These are phyloP conservation scores for Acronicta alni DNA, from an alignment of 2,888 invertebrate genomes.

Conservation along the genomic window DNA sequence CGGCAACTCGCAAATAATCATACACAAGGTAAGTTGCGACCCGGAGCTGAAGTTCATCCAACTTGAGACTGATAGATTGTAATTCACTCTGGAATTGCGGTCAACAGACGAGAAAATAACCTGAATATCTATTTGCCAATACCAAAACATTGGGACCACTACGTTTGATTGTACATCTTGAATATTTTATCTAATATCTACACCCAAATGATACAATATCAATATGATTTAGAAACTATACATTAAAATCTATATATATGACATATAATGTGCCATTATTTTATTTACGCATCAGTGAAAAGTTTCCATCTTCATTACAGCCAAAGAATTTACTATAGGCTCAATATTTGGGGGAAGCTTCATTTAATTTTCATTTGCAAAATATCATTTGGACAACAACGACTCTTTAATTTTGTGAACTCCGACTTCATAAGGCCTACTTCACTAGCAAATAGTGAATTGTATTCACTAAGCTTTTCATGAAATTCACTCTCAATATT, in stretches of 20 bases:
- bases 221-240: too few relatives aligned
- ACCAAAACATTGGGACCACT: slow-evolving; percentile 25
- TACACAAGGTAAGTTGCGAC: slow-evolving; percentile 78
- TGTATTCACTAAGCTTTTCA: not conserved
- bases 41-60: slow-evolving; percentile 68
- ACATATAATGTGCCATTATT: too few relatives aligned
- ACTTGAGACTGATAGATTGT: slow-evolving; percentile 73
- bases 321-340: slow-evolving; percentile 23
- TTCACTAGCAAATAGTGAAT: not conserved
- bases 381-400: slow-evolving; percentile 7
- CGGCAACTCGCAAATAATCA: slow-evolving; percentile 83
- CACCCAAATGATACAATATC: too few relatives aligned
- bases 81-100: slow-evolving; percentile 75
- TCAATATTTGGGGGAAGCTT: slow-evolving; percentile 25
- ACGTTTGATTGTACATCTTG: slow-evolving; percentile 29
- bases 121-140: slow-evolving; percentile 36
- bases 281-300: too few relatives aligned
- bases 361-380: slow-evolving; percentile 12
- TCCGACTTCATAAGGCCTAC: too few relatives aligned
- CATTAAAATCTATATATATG: too few relatives aligned
- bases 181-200: slow-evolving; percentile 3
- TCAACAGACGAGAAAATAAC: slow-evolving; percentile 67
- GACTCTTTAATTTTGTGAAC: not conserved
- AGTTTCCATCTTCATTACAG: not conserved
- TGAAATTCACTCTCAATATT: not conserved